Evolutionary conservation across 2,797 vertebrate genomes (phyloP).

Genomic region (Myotis myotis): DNA sequence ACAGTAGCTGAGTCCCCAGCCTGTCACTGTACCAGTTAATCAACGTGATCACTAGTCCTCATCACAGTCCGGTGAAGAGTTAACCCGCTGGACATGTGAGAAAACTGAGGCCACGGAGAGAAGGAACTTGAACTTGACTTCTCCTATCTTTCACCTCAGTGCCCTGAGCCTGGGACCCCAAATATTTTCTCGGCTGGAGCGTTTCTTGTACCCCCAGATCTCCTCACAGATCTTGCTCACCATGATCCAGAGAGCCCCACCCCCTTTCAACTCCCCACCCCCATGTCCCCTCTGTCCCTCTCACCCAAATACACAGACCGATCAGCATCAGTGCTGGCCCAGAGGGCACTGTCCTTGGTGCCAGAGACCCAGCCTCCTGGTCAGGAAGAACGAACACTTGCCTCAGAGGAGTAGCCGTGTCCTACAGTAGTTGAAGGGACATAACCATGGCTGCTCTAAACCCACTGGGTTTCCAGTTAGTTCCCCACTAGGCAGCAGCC

Average conservation of each 20-base stretch:
- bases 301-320: not conserved
- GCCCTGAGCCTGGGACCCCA: not conserved
- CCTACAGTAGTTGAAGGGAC: fast-evolving
- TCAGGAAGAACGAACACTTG: not conserved
- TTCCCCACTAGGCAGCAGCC: not conserved
- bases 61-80: not conserved
- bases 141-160: not conserved
- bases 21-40: not conserved
- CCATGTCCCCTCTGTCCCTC: not conserved
- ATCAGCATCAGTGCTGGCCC: too few relatives aligned
- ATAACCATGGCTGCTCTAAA: not conserved
- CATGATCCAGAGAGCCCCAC: not conserved
- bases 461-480: not conserved
- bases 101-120: not conserved
- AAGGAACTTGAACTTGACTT: not conserved
- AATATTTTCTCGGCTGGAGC: not conserved
- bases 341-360: not conserved
- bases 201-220: not conserved
- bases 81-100: not conserved
- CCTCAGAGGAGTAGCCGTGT: not conserved
- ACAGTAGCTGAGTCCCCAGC: not conserved
- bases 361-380: not conserved
- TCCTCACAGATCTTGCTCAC: not conserved
- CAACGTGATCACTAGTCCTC: not conserved
- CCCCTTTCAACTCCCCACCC: too few relatives aligned